A percentile compares a stretch with the other conserved stretches of the same genome.
These are phyloP conservation scores for Aspidoscelis tigris DNA, from an alignment of 2,113 vertebrate genomes.

Conservation along the genomic window DNA sequence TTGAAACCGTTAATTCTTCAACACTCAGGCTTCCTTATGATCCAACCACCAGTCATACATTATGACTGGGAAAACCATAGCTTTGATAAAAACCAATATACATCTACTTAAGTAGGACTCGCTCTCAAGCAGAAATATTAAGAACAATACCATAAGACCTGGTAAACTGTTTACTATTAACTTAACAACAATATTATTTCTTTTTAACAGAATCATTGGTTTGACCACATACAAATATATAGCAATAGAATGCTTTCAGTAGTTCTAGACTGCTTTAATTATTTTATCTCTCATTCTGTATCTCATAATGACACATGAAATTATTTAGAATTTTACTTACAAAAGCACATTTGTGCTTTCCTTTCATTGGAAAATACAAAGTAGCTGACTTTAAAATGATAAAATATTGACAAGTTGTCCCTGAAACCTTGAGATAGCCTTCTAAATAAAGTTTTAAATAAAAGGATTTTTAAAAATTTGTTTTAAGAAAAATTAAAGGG, in stretches of 20 bases:
- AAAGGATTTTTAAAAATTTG: not conserved
- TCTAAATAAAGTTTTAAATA: not conserved
- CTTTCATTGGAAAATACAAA: not conserved
- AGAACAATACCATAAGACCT: no score
- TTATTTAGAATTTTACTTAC: not conserved
- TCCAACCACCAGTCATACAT: no score
- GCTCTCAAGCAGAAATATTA: no score
- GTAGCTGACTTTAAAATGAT: not conserved
- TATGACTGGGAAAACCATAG: no score
- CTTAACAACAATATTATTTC: not conserved
- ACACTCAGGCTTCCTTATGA: no score
- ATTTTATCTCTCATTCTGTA: not conserved
- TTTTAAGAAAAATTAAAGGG: not conserved
- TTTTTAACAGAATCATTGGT: not conserved
- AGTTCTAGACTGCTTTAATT: not conserved
- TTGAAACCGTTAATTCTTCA: no score
- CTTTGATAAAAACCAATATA: no score
- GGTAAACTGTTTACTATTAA: no score
- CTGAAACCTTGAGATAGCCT: not conserved
- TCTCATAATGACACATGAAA: not conserved
- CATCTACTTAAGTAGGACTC: no score
- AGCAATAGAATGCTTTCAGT: not conserved
- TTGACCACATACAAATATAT: not conserved
- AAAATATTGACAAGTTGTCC: not conserved
- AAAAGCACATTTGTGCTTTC: not conserved